phyloP scores from a whole-genome alignment of 2,113 vertebrate species.

The Panthera uncia region DNA sequence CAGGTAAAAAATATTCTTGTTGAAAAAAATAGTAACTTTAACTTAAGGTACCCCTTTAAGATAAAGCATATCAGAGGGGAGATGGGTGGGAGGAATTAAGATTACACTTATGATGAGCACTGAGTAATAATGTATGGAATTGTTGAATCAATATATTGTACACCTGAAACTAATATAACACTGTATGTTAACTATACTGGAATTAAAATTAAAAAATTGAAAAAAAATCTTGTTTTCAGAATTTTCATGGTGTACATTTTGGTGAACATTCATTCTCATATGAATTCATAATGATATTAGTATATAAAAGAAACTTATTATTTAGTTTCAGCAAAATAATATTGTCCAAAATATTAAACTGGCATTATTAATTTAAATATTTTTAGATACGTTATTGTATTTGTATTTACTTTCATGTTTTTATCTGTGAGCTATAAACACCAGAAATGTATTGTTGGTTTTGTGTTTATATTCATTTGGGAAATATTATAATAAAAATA shows the following conservation, averaged over 20 bases:
- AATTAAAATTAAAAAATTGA: neutral
- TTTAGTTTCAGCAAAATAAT: neutral
- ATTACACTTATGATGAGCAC: neutral
- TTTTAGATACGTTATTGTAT: neutral
- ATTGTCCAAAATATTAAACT: neutral
- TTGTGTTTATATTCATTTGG: slow-evolving; percentile 7
- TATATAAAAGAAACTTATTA: neutral
- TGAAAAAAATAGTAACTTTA: neutral
- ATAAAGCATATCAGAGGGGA: neutral
- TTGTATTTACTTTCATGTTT: slow-evolving; percentile 24
- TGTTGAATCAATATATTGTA: neutral
- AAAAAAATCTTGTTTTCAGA: neutral
- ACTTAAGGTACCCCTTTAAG: neutral
- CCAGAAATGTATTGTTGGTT: neutral
- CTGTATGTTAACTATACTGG: neutral
- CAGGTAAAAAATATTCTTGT: neutral
- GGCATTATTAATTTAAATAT: slow-evolving; percentile 15
- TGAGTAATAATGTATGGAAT: neutral
- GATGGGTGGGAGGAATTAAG: neutral
- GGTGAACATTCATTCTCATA: neutral
- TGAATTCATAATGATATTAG: neutral
- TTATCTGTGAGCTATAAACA: neutral
- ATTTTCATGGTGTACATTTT: neutral
- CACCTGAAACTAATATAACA: neutral
- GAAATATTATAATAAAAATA: neutral